These are phyloP conservation scores for Hydrochoerus hydrochaeris DNA, from an alignment of 2,113 vertebrate genomes.

Conservation along the genomic window DNA sequence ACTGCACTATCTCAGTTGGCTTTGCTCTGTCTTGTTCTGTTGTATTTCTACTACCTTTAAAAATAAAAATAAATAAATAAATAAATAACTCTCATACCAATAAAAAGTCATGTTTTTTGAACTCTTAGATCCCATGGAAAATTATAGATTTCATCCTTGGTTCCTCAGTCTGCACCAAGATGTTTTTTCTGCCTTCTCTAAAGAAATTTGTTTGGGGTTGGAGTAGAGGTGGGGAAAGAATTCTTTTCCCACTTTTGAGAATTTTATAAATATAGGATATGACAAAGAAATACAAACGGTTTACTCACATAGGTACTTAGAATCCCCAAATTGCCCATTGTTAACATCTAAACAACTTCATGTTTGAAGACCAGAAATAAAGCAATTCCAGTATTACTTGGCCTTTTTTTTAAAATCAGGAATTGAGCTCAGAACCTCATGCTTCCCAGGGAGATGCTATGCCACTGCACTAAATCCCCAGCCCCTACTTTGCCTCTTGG, in stretches of 20 bases:
- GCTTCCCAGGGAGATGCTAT: too few relatives aligned
- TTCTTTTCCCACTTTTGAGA: not conserved
- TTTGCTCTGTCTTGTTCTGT: too few relatives aligned
- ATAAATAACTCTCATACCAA: not conserved
- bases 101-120: not conserved
- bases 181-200: not conserved
- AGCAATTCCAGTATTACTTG: not conserved
- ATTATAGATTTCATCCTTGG: not conserved
- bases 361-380: constrained; percentile 44
- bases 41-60: too few relatives aligned
- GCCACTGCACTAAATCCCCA: too few relatives aligned
- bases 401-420: too few relatives aligned
- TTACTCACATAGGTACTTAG: not conserved
- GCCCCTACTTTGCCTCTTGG: not conserved
- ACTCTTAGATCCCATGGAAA: not conserved
- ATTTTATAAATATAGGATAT: not conserved
- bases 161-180: not conserved
- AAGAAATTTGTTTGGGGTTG: not conserved
- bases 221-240: not conserved
- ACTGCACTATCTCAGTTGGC: too few relatives aligned
- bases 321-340: not conserved
- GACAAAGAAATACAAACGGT: not conserved
- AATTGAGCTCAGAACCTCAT: too few relatives aligned
- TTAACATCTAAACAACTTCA: not conserved
- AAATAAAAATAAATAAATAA: too few relatives aligned